Evolutionary conservation across 2,113 vertebrate genomes (phyloP).

Genomic region (Gymnarchus niloticus): DNA sequence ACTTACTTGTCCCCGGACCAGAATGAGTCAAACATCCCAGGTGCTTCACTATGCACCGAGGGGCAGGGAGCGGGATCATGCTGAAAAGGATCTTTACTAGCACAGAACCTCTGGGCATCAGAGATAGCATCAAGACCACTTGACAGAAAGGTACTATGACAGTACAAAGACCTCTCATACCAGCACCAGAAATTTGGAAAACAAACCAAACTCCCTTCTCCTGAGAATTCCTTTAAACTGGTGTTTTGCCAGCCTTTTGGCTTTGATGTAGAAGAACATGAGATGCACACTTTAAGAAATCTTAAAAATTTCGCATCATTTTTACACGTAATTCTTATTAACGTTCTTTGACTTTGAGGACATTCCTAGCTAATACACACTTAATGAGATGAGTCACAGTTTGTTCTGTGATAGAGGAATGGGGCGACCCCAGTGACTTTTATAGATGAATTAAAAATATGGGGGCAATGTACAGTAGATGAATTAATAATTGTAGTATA

Average conservation of each 20-base stretch:
- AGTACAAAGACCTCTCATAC: neutral
- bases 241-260: neutral
- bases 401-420: neutral
- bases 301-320: neutral
- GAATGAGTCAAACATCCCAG: conserved; percentile 3
- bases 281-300: neutral
- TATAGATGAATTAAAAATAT: neutral
- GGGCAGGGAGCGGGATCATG: conserved; percentile 53
- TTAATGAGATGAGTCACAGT: neutral
- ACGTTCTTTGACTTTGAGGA: neutral
- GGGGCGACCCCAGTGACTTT: too few species aligned
- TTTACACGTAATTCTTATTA: neutral
- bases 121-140: conserved; percentile 55
- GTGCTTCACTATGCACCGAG: conserved; percentile 50
- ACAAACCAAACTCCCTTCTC: neutral
- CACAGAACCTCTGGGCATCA: conserved; percentile 53
- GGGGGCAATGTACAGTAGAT: neutral
- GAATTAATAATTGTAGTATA: neutral
- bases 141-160: neutral
- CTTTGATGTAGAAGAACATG: neutral
- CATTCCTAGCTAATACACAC: neutral
- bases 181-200: too few species aligned
- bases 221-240: neutral
- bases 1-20: neutral
- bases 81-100: conserved; percentile 56